Percentiles rank a stretch among this genome's conserved stretches.
Conservation (phyloP, 2,797 vertebrate species). For the Phoxinus dragarum region DNA sequence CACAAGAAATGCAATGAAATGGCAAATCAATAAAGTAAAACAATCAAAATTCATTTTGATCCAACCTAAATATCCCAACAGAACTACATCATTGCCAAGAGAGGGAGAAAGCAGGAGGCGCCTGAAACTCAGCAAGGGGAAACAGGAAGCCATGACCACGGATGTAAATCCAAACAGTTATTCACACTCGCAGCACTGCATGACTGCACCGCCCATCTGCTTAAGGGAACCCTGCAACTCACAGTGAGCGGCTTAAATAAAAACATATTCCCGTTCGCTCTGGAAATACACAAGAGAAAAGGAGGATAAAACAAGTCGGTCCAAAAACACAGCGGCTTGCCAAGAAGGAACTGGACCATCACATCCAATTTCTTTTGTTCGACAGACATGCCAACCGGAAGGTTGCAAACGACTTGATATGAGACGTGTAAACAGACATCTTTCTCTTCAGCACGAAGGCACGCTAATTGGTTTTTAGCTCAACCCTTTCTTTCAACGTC, state of each 20-base stretch:
- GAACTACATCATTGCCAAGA: constrained; percentile 18
- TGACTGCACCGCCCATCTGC: constrained; percentile 50
- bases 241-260: constrained; percentile 65
- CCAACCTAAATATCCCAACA: constrained; percentile 16
- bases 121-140: constrained; percentile 41
- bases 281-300: constrained; percentile 2
- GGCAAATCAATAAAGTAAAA: background rate
- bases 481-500: constrained; percentile 12
- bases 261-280: constrained; percentile 68
- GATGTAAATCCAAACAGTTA: constrained; percentile 55
- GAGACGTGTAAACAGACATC: constrained; percentile 67
- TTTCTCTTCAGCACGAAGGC: constrained; percentile 69
- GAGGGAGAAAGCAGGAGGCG: constrained; percentile 28
- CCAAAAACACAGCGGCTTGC: constrained; percentile 68
- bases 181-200: constrained; percentile 50
- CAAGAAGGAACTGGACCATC: constrained; percentile 79
- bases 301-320: constrained; percentile 22
- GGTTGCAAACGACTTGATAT: constrained; percentile 53
- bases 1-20: background rate
- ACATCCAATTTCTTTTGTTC: constrained; percentile 74
- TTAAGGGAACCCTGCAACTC: constrained; percentile 40
- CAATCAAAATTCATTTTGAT: background rate
- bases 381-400: constrained; percentile 55
- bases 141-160: constrained; percentile 60
- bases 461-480: constrained; percentile 67